phyloP scores from a whole-genome alignment of 2,113 vertebrate species.

The Chamaea fasciata region DNA sequence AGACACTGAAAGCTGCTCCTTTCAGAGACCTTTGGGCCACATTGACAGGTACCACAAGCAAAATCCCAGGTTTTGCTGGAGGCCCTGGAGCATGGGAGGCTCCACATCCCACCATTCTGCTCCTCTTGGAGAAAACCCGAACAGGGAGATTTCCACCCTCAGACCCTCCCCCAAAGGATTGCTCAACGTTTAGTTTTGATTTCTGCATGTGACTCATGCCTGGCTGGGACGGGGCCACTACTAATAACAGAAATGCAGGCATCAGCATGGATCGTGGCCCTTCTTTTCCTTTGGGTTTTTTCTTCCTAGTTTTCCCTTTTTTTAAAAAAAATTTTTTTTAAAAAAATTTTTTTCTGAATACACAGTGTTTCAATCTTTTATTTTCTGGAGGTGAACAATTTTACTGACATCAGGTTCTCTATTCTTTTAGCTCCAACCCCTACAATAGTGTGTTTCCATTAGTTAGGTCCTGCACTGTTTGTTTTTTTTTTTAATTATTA shows the following conservation, averaged over 20 bases:
- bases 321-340: too few relatives aligned
- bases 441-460: neutral
- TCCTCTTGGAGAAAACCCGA: constrained; percentile 1
- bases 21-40: neutral
- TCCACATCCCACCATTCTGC: neutral
- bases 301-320: neutral
- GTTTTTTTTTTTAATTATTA: too few relatives aligned
- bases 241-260: constrained; percentile 45
- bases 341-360: too few relatives aligned
- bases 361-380: neutral
- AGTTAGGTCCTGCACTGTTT: neutral
- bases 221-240: constrained; percentile 46
- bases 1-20: neutral
- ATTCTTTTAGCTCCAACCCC: neutral
- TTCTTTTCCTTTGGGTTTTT: neutral
- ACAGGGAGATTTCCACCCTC: neutral
- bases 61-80: neutral
- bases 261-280: constrained; percentile 21
- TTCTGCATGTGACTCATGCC: constrained; percentile 15
- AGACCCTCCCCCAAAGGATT: neutral
- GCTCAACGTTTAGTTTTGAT: neutral
- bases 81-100: neutral
- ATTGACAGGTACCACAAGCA: accelerated
- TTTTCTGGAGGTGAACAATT: neutral
- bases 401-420: neutral